A percentile compares a stretch with the other conserved stretches of the same genome.
Evolutionary conservation across 2,113 vertebrate genomes (phyloP).

Genomic region (Spheniscus mendiculus): DNA sequence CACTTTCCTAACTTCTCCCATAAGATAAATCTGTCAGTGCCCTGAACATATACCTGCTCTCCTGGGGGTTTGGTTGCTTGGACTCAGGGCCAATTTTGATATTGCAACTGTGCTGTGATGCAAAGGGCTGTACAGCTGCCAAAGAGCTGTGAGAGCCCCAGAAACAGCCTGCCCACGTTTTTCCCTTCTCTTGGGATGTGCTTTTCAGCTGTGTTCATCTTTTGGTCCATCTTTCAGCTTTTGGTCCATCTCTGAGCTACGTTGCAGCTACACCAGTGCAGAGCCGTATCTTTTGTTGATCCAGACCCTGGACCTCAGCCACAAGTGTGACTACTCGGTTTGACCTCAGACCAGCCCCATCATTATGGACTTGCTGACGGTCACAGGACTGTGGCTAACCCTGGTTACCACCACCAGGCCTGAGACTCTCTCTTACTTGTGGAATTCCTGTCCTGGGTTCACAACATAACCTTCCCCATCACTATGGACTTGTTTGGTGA

Average conservation of each 20-base stretch:
- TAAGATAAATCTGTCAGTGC: neutral
- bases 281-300: neutral
- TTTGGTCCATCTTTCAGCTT: neutral
- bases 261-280: neutral
- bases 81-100: neutral
- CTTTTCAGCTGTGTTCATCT: neutral
- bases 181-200: neutral
- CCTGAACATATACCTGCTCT: accelerated
- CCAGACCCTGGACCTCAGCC: neutral
- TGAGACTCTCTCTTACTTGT: neutral
- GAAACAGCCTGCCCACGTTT: too few relatives aligned
- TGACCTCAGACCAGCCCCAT: neutral
- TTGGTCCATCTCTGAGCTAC: neutral
- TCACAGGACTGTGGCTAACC: neutral
- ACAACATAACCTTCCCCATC: neutral
- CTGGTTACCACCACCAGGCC: neutral
- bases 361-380: neutral
- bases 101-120: neutral
- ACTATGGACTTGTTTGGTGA: neutral
- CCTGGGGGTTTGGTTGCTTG: neutral
- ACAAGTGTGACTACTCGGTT: neutral
- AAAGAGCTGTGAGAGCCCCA: neutral
- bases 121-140: neutral
- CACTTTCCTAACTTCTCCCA: neutral
- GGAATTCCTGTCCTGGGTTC: neutral